A percentile compares a stretch with the other conserved stretches of the same genome.
Conservation (phyloP, 2,113 vertebrate species). For the Ammodytes marinus region DNA sequence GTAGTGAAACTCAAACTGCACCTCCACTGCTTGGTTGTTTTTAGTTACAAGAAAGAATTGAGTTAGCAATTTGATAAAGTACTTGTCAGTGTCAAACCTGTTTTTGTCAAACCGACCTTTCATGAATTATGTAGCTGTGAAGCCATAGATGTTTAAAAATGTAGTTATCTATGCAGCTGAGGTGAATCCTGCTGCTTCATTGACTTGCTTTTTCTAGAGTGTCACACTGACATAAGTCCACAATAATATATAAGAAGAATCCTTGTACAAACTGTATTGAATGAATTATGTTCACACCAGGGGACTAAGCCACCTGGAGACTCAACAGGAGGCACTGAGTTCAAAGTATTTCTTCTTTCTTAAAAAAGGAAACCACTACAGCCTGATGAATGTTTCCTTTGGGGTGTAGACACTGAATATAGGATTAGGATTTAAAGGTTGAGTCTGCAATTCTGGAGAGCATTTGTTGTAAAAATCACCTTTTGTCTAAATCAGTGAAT, state of each 20-base stretch:
- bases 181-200: constrained; percentile 19
- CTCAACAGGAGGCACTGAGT: constrained; percentile 34
- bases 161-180: constrained; percentile 5
- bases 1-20: background rate
- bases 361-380: constrained; percentile 19
- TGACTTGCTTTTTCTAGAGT: background rate
- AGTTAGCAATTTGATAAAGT: constrained; percentile 31
- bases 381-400: constrained; percentile 27
- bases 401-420: constrained; percentile 15
- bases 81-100: constrained; percentile 44
- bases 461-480: no score
- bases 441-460: no score
- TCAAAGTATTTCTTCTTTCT: constrained; percentile 20
- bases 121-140: constrained; percentile 44
- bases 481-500: no score
- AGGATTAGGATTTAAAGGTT: constrained; percentile 30
- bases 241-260: constrained; percentile 17
- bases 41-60: constrained; percentile 6
- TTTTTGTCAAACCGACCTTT: constrained; percentile 46
- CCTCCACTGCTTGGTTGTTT: background rate
- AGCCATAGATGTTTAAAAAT: constrained; percentile 53
- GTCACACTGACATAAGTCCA: constrained; percentile 15
- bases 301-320: constrained; percentile 31
- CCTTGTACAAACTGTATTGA: constrained; percentile 46
- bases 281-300: constrained; percentile 53